Evolutionary conservation across 2,888 invertebrate species (phyloP), one percentile per base, ranked within the genome.

Genomic region (Capitulum mitella): DNA sequence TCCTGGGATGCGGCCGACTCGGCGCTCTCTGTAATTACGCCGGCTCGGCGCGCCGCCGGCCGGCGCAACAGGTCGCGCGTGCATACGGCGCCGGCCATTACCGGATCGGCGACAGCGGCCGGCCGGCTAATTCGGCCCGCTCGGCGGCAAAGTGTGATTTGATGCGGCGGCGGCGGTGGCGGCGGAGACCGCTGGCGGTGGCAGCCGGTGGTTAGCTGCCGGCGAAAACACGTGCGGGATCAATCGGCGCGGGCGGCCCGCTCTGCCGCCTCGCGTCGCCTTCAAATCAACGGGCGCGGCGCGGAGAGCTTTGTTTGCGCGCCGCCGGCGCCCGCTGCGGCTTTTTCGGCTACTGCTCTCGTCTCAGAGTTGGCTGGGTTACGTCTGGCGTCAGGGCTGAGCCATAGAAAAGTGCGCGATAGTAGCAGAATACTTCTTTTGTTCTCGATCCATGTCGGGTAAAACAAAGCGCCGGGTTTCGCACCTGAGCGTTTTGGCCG

Each of bases 1-100:
- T 32, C 70, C 26, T 16, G 70, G 70, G 70, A 34, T 14, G 70
- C 37, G 34, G 70, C 12, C 70, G 61, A 3, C n/a, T 16, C 14
- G 61, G 29, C 58, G 51, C 51, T 32, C 32, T 19, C 70, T 37
- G 37, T 70, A 70, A 70, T 70, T 70, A 37, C 26, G 70, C 14
- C 34, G n/a, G n/a, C n/a, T n/a, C n/a, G n/a, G n/a, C n/a, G n/a
- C 16, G 32, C 34, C 8, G 37, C 3, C 34, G 22, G 19, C 12
- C 70, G 70, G 26, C n/a, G 70, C 70, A 70, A 70, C 70, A 70
- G 37, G 70, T 70, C 34, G 64, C 61, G n/a, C 19, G 64, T 37
- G 70, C 37, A 29, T 37, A 22, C 70, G 14, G 32, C 32, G 61
- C 32, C 70, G 37, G 16, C 37, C 70, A 70, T 70, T 70, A 37